These are phyloP conservation scores for Cranoglanis bouderius DNA, from an alignment of 2,113 vertebrate genomes.

Conservation along the genomic window DNA sequence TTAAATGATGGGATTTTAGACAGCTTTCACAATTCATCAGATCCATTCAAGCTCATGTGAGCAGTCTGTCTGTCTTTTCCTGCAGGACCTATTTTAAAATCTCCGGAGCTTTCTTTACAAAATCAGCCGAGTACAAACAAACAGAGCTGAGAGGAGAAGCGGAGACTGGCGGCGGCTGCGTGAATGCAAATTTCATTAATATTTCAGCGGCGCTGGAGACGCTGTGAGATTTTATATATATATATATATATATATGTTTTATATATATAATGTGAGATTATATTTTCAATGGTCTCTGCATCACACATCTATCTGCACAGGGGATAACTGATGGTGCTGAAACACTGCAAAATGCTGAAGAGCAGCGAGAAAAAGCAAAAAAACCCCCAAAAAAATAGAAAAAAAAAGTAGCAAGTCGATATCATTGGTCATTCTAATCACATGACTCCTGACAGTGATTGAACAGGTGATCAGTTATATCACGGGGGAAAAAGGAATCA, in stretches of 20 bases:
- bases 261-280: too few relatives aligned
- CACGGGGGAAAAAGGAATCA: constrained; percentile 24
- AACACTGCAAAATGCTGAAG: background rate
- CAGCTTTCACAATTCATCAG: background rate
- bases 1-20: background rate
- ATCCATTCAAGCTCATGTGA: background rate
- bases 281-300: background rate
- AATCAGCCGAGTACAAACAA: constrained; percentile 15
- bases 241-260: too few relatives aligned
- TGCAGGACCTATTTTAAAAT: background rate
- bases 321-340: constrained; percentile 12
- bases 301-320: constrained; percentile 11
- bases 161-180: background rate
- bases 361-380: background rate
- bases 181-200: constrained; percentile 33
- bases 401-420: background rate
- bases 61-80: background rate
- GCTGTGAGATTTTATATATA: background rate
- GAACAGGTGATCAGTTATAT: background rate
- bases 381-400: too few relatives aligned
- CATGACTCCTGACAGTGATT: background rate
- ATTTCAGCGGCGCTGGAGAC: constrained; percentile 29
- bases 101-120: constrained; percentile 14
- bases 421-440: background rate
- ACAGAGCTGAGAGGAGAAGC: background rate